These are phyloP conservation scores for Unio pictorum DNA, from an alignment of 2,888 invertebrate species.

Conservation along the genomic window DNA sequence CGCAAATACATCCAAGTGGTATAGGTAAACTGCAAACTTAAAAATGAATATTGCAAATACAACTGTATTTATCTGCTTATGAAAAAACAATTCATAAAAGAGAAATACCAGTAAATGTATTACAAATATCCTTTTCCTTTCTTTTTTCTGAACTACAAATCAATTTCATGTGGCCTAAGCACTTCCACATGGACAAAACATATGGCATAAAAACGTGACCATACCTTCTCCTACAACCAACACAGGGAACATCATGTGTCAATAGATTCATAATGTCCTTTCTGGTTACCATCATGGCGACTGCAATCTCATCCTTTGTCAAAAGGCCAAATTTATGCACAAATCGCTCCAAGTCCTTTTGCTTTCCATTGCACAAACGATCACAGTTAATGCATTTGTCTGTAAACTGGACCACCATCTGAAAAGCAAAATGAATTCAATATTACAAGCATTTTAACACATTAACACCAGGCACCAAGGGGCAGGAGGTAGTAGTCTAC, in stretches of 20 bases:
- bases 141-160: too few species aligned
- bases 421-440: constrained; percentile 12
- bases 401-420: constrained; percentile 96
- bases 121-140: too few species aligned
- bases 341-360: constrained; percentile 89
- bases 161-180: neutral
- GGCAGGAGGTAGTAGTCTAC: too few species aligned
- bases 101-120: too few species aligned
- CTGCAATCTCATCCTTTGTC: constrained; percentile 83
- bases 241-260: constrained; percentile 93
- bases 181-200: neutral
- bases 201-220: constrained; percentile 12
- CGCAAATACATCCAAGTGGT: too few species aligned
- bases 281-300: constrained; percentile 86
- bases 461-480: too few species aligned
- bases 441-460: too few species aligned
- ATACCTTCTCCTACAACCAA: constrained; percentile 92
- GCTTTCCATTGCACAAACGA: constrained; percentile 77
- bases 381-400: constrained; percentile 88
- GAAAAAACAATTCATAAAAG: too few species aligned
- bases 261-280: constrained; percentile 87
- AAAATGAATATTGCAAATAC: too few species aligned
- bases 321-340: constrained; percentile 85
- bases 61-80: too few species aligned
- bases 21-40: too few species aligned